phyloP scores from a whole-genome alignment of 2,888 invertebrate genomes.

The Desoria tigrina region DNA sequence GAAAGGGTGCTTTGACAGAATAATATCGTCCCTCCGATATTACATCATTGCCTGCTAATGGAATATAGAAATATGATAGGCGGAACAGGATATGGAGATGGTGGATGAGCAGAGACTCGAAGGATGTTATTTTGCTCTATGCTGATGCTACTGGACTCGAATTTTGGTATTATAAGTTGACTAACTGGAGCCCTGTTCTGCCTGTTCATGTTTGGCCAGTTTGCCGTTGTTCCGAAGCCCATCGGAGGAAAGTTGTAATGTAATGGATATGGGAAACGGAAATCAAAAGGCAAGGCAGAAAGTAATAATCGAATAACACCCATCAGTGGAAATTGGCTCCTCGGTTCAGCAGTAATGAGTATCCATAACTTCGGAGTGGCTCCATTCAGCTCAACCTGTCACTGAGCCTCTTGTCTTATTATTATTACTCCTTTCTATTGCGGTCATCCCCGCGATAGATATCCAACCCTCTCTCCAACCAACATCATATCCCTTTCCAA shows the following conservation, averaged over 20 bases:
- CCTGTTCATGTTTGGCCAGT: no score
- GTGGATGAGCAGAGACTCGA: slow-evolving; percentile 6
- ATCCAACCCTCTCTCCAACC: no score
- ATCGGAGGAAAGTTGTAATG: slow-evolving; percentile 23
- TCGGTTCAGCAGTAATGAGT: slow-evolving; percentile 44
- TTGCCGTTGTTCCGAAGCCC: not conserved
- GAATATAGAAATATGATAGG: slow-evolving; percentile 1
- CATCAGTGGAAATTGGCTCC: slow-evolving; percentile 48
- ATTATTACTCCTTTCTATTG: slow-evolving; percentile 1
- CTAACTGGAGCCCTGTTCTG: not conserved
- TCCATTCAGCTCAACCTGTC: slow-evolving; percentile 33
- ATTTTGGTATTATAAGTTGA: not conserved
- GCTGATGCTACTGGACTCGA: no score
- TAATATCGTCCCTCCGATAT: not conserved
- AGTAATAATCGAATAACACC: slow-evolving; percentile 45
- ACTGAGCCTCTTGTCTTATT: slow-evolving; percentile 13
- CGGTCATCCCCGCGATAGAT: not conserved
- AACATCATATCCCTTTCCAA: no score
- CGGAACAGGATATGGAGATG: slow-evolving; percentile 8
- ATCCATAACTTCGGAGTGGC: slow-evolving; percentile 24
- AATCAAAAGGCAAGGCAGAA: slow-evolving; percentile 43
- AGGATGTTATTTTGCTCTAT: no score
- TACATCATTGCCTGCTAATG: not conserved
- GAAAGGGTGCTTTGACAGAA: not conserved
- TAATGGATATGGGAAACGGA: slow-evolving; percentile 47